These are phyloP conservation scores for Drosophila tropicalis DNA, from an alignment of 1,140 invertebrate genomes.

Conservation along the genomic window DNA sequence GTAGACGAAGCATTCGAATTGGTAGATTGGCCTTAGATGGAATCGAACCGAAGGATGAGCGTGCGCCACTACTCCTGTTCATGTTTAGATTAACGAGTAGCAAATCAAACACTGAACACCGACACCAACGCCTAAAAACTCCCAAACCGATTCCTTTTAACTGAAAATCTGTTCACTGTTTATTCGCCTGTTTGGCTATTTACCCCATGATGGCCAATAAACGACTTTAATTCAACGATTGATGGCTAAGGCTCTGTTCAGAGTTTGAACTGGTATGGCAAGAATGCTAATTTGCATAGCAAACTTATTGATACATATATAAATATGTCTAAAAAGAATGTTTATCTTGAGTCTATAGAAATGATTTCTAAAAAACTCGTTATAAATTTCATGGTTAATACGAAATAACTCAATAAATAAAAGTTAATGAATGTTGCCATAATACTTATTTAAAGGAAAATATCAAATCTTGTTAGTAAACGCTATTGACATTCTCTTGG, in stretches of 20 bases:
- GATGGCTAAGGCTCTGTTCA: neutral
- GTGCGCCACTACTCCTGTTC: neutral
- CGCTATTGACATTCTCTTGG: no score
- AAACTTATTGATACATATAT: neutral
- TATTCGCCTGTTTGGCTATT: neutral
- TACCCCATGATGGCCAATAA: constrained; percentile 4
- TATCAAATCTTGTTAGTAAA: no score
- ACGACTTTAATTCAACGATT: constrained; percentile 3
- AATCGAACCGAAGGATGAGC: neutral
- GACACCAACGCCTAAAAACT: neutral
- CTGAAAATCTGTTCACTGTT: constrained; percentile 1
- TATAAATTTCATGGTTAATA: no score
- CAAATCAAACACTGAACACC: constrained; percentile 9
- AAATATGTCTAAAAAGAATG: no score
- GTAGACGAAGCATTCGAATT: neutral
- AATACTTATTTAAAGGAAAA: no score
- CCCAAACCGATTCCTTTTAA: neutral
- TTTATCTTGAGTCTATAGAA: no score
- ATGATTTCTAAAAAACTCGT: no score
- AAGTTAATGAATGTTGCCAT: no score
- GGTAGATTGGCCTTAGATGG: neutral
- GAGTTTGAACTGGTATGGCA: neutral
- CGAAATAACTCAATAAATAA: no score
- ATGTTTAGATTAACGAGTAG: constrained; percentile 11
- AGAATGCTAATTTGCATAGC: neutral